Base-by-base conservation (phyloP, 2,113 vertebrate species). In the Tonatia bakeri region DNA sequence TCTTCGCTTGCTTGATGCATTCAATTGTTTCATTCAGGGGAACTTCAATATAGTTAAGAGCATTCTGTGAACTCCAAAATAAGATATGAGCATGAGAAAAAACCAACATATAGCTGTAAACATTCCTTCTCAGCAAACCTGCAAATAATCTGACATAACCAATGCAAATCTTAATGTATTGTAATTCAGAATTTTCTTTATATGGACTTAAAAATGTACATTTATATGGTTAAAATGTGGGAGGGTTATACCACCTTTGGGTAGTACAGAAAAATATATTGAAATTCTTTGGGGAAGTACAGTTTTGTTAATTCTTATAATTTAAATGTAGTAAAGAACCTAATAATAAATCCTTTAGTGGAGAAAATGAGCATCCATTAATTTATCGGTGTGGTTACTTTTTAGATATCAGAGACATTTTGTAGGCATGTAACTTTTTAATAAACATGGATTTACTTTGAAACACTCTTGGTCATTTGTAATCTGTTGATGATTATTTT, bases 1-100 rank as follows among this genome's bases (percentile, higher is more conserved):
- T 97, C 90, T 97, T 97, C 82, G 90, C 52, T 93, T 96, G 81
- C 91, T 96, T 73, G 20, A 95, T 95, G 90, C 86, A 97, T 97
- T 87, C 47, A 56, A 56, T 95, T 98, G 95, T 96, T 97, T 98
- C 84, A 97, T 89, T 98, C 86, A 97, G 43, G 79, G 59, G 14
- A 95, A 93, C 83, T 97, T 94, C 94, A 97, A 1, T 94, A 94
- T 90, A 92, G 61, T 81, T 96, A 96, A 96, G 89, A 95, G 33
- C 38, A 64, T 96, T 97, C 85, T 94, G 75, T 96, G 81, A 72
- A 45, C 45, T 97, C 26, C n/a, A 81, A 90, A n/a, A 54, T 26
- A 95, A 81, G 19, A 61, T 45, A 54, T 31, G 52, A 69, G 61
- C 82, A 93, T 33, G 80, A 82, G 72, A 52, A 31, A 94, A 94